A percentile compares a stretch with the other conserved stretches of the same genome.
Conservation (phyloP, 2,888 invertebrate genomes). For the Nudaria mundana region DNA sequence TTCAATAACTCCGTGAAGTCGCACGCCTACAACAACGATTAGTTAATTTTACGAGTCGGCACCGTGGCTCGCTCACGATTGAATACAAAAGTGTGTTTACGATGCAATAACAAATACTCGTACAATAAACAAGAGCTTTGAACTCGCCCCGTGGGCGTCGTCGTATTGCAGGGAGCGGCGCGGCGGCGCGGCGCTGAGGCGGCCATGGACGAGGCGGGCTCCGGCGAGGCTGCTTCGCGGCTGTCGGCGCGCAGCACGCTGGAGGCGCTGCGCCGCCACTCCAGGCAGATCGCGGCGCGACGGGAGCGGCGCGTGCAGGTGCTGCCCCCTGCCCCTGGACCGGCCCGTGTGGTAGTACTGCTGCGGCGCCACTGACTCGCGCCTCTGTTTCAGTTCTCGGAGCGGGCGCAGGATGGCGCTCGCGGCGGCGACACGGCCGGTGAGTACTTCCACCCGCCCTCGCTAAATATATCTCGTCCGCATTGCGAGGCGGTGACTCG, state of each 20-base stretch:
- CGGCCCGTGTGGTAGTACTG: conserved; percentile 28
- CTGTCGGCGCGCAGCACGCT: conserved; percentile 50
- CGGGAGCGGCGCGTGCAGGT: conserved; percentile 89
- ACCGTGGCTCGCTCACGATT: conserved; percentile 23
- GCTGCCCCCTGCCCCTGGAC: conserved; percentile 50
- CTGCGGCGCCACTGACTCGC: conserved; percentile 28
- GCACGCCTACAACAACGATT: too few relatives aligned
- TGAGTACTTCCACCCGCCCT: conserved; percentile 52
- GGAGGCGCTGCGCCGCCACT: conserved; percentile 92
- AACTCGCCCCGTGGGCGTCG: conserved; percentile 31
- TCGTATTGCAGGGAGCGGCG: conserved; percentile 27
- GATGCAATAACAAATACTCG: conserved; percentile 46
- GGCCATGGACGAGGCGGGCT: conserved; percentile 7
- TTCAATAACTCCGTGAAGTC: too few relatives aligned
- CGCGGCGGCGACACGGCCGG: conserved; percentile 66
- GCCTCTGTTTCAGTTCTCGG: conserved; percentile 69
- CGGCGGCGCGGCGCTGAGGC: not conserved
- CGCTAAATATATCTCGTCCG: conserved; percentile 55
- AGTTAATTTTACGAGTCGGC: too few relatives aligned
- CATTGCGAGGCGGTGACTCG: conserved; percentile 44
- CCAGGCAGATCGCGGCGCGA: conserved; percentile 92
- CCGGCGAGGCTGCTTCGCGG: conserved; percentile 18
- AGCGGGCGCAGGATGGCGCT: conserved; percentile 70
- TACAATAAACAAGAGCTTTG: conserved; percentile 43
- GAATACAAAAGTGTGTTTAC: conserved; percentile 39